These are phyloP conservation scores for Cephus runcator DNA, from an alignment of 2,888 invertebrate genomes.

Conservation along the genomic window DNA sequence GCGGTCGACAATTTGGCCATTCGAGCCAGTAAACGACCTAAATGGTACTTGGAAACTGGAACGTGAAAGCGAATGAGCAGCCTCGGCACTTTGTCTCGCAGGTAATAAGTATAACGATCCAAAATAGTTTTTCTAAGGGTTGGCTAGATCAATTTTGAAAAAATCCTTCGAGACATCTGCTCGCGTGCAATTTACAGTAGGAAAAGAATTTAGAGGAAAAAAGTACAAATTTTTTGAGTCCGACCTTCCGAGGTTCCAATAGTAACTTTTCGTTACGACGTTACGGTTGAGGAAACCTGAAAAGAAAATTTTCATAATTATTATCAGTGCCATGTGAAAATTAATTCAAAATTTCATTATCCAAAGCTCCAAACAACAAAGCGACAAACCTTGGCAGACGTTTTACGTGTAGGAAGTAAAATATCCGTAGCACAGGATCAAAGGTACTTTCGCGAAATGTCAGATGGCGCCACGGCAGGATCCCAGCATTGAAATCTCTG, in stretches of 20 bases:
- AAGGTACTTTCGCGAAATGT: not conserved
- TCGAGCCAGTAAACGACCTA: slow-evolving; percentile 1
- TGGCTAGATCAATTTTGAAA: not conserved
- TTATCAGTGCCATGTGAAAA: not conserved
- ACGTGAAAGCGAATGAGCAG: not conserved
- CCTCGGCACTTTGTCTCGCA: not conserved
- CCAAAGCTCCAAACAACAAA: not conserved
- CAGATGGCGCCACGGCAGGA: not conserved
- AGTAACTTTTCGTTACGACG: not conserved
- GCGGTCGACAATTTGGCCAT: slow-evolving; percentile 4
- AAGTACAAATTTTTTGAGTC: not conserved
- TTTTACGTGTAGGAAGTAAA: no score
- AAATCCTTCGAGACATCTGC: not conserved
- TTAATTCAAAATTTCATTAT: not conserved
- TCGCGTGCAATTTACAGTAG: not conserved
- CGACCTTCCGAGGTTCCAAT: no score
- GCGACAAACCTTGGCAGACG: no score
- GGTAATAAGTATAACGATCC: not conserved
- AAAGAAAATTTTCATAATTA: not conserved
- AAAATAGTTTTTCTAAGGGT: not conserved
- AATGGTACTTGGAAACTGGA: slow-evolving; percentile 5
- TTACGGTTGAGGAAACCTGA: not conserved
- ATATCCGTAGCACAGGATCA: no score
- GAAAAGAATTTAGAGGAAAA: not conserved
- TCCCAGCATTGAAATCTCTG: not conserved